Evolutionary conservation across 2,113 vertebrate genomes (phyloP).

Genomic region (Romanogobio albipinnatus): DNA sequence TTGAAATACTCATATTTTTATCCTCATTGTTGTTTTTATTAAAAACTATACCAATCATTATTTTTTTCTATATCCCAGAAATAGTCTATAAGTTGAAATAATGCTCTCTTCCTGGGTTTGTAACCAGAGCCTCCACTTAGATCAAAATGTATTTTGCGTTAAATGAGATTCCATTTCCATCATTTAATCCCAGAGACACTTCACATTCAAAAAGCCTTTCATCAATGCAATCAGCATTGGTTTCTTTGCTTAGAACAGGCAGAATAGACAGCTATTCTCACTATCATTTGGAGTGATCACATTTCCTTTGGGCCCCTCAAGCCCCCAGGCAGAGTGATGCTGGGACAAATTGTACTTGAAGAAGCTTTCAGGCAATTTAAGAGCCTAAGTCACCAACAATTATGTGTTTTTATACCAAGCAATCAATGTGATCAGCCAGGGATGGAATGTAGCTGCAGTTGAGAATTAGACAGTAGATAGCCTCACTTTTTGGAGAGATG

Average conservation of each 20-base stretch:
- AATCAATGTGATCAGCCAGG: conserved; percentile 55
- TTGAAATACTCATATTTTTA: neutral
- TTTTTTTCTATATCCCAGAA: neutral
- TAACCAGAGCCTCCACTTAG: neutral
- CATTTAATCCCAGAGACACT: neutral
- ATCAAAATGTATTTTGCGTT: neutral
- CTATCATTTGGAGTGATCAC: conserved; percentile 46
- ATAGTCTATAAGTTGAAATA: neutral
- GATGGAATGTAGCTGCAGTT: neutral
- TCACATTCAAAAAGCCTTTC: conserved; percentile 15
- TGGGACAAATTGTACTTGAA: conserved; percentile 65
- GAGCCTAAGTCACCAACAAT: conserved; percentile 61
- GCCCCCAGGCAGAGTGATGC: conserved; percentile 55
- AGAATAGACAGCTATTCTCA: conserved; percentile 34
- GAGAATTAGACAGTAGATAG: neutral
- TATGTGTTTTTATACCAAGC: conserved; percentile 62
- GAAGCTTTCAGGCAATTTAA: conserved; percentile 65
- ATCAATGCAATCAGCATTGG: conserved; percentile 1
- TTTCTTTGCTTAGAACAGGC: conserved; percentile 9
- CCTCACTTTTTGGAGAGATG: neutral
- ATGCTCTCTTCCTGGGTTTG: neutral
- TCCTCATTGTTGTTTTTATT: neutral
- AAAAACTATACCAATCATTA: neutral
- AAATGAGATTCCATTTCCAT: conserved; percentile 6
- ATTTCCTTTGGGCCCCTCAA: conserved; percentile 52